phyloP scores from a whole-genome alignment of 2,888 invertebrate genomes.

The Laothoe populi region DNA sequence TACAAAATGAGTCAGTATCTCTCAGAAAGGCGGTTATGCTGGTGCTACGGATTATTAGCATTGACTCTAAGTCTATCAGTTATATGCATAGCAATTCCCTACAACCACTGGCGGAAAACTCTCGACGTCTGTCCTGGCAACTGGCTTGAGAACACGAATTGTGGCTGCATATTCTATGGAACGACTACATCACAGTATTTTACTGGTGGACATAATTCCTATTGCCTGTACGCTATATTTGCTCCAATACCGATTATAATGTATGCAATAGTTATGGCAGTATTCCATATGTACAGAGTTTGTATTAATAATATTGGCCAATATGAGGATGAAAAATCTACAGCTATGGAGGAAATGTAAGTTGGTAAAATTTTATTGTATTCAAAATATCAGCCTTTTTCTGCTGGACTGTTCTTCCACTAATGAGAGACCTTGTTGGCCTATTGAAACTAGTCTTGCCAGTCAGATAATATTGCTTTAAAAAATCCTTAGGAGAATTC shows the following conservation, averaged over 20 bases:
- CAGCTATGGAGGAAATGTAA: conserved; percentile 80
- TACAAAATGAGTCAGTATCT: conserved; percentile 71
- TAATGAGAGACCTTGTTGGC: too few species aligned
- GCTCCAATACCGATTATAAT: conserved; percentile 86
- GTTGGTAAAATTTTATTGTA: conserved; percentile 38
- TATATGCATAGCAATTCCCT: conserved; percentile 86
- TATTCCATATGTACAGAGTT: conserved; percentile 89
- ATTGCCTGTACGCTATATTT: conserved; percentile 88
- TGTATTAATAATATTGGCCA: conserved; percentile 85
- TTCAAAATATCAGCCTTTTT: background rate
- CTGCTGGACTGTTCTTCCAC: background rate
- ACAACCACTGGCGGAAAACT: conserved; percentile 88
- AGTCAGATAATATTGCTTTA: too few species aligned
- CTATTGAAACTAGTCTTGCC: too few species aligned
- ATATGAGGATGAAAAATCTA: conserved; percentile 77
- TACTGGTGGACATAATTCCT: conserved; percentile 87
- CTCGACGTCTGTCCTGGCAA: conserved; percentile 86
- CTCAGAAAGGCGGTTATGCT: conserved; percentile 69
- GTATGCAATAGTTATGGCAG: conserved; percentile 86
- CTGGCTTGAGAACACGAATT: conserved; percentile 85
- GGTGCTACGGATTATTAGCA: conserved; percentile 65
- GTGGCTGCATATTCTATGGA: conserved; percentile 89
- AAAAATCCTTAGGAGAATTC: too few species aligned
- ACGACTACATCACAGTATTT: conserved; percentile 86
- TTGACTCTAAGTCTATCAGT: conserved; percentile 62